A percentile compares a stretch with the other conserved stretches of the same genome.
These are phyloP conservation scores for Myopa tessellatipennis DNA, from an alignment of 2,888 invertebrate species.

Conservation along the genomic window DNA sequence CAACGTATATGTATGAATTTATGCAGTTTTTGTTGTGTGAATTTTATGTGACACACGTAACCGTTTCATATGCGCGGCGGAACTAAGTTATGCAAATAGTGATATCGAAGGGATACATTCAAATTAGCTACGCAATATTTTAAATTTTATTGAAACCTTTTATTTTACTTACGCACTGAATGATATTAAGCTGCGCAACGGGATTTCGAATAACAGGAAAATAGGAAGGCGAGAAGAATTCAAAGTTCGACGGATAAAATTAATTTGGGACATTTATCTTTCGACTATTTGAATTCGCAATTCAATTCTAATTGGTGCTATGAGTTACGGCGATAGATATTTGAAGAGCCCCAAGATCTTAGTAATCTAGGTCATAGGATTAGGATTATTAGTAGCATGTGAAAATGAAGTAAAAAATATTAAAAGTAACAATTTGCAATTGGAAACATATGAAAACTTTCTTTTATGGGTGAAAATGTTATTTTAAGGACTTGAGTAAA, in stretches of 20 bases:
- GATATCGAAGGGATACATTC: conserved; percentile 43
- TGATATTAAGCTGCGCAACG: background rate
- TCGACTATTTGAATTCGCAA: background rate
- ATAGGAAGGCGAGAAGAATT: background rate
- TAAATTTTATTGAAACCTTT: conserved; percentile 19
- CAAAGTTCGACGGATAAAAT: background rate
- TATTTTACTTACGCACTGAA: background rate
- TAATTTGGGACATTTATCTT: background rate
- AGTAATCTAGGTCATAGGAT: no score
- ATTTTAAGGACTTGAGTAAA: background rate
- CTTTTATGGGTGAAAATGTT: no score
- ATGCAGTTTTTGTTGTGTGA: conserved; percentile 8
- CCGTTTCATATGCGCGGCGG: conserved; percentile 50
- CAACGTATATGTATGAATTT: conserved; percentile 6
- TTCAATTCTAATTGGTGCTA: no score
- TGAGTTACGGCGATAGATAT: no score
- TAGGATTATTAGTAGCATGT: background rate
- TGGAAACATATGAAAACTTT: no score
- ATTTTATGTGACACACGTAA: conserved; percentile 50
- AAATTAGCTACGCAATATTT: conserved; percentile 30
- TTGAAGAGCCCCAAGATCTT: no score
- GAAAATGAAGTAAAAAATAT: background rate
- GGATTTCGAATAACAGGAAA: background rate
- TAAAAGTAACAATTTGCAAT: background rate
- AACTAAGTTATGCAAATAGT: conserved; percentile 66